Conservation (phyloP, 2,888 invertebrate species). For the Patella ulyssiponensis region DNA sequence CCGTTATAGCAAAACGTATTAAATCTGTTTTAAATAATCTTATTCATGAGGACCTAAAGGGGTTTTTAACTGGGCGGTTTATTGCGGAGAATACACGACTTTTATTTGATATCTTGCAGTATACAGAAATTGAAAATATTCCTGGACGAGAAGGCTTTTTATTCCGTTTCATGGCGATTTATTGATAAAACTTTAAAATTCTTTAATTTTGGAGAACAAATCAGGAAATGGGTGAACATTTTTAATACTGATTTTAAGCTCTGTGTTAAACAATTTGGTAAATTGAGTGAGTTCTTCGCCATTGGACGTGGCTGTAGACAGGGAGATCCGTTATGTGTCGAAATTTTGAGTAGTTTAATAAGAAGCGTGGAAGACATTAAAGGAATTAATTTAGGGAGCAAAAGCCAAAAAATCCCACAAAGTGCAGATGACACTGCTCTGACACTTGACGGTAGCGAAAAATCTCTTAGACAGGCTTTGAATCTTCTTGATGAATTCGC, state of each 20-base stretch:
- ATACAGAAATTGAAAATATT: constrained; percentile 2
- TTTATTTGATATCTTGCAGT: neutral
- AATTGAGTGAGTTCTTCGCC: too few species aligned
- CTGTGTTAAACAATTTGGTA: too few species aligned
- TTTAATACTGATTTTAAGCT: too few species aligned
- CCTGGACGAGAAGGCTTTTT: neutral
- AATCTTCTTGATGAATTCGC: neutral
- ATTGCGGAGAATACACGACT: neutral
- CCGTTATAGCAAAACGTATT: neutral
- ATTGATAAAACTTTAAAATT: too few species aligned
- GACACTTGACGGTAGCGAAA: neutral
- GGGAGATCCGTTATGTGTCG: too few species aligned
- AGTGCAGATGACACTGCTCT: neutral
- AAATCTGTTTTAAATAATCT: neutral
- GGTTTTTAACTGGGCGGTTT: constrained; percentile 3
- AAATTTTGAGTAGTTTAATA: too few species aligned
- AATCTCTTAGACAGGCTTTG: neutral
- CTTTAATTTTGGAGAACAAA: too few species aligned
- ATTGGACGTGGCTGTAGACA: too few species aligned
- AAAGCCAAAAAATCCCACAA: neutral
- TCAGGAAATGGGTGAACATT: too few species aligned
- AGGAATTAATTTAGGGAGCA: neutral
- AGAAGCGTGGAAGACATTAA: too few species aligned
- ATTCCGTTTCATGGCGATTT: too few species aligned
- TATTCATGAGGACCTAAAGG: neutral